Conservation (phyloP, 2,888 invertebrate genomes). For the Amiota communis region DNA sequence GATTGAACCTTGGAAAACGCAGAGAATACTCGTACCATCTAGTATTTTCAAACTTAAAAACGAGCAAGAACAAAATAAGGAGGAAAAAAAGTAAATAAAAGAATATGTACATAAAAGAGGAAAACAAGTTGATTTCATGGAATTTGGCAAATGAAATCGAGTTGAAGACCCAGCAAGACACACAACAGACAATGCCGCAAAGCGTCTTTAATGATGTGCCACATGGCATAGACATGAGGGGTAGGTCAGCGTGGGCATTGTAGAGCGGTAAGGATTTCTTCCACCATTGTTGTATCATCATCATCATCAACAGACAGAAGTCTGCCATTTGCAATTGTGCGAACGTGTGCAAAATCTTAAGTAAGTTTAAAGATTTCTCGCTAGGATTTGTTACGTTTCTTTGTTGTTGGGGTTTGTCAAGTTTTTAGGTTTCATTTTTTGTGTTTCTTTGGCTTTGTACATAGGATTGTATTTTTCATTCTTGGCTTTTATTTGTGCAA, state of each 20-base stretch:
- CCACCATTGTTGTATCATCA: background rate
- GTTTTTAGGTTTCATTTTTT: background rate
- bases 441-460: background rate
- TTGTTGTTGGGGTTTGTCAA: background rate
- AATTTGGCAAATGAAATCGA: conserved; percentile 40
- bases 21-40: background rate
- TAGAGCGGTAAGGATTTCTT: conserved; percentile 10
- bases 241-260: background rate
- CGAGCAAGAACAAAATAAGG: background rate
- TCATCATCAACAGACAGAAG: background rate
- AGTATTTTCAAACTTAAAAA: background rate
- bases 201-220: conserved; percentile 17
- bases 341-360: conserved; percentile 55
- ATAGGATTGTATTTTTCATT: background rate
- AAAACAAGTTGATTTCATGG: conserved; percentile 36
- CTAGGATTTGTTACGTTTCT: conserved; percentile 27
- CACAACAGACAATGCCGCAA: conserved; percentile 18
- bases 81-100: conserved; percentile 6
- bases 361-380: conserved; percentile 34
- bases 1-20: conserved; percentile 1
- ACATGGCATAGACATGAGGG: background rate
- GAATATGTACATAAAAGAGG: background rate
- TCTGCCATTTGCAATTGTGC: conserved; percentile 48
- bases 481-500: conserved; percentile 23
- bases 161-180: conserved; percentile 7